Conservation (phyloP, 2,113 vertebrate genomes). For the Vicugna pacos region DNA sequence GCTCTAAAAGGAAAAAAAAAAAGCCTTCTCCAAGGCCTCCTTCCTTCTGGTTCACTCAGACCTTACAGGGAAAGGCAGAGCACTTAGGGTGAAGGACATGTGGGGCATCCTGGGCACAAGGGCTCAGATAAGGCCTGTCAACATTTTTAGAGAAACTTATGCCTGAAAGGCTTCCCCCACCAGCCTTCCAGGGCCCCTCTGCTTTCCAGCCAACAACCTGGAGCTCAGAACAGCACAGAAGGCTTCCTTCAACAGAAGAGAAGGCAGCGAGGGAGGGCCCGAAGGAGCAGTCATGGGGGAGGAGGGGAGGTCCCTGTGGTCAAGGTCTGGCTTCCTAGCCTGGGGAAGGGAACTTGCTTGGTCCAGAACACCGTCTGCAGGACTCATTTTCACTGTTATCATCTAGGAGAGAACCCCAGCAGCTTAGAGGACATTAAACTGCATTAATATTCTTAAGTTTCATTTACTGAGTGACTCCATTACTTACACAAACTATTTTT, state of each 20-base stretch:
- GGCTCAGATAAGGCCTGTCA: not conserved
- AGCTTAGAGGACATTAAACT: not conserved
- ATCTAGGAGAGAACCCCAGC: not conserved
- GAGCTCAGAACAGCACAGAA: not conserved
- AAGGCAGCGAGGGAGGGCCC: not conserved
- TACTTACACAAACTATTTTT: constrained; percentile 6
- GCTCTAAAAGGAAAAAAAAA: not conserved
- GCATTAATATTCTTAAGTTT: not conserved
- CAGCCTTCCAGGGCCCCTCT: not conserved
- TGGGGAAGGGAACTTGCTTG: not conserved
- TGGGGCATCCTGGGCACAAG: not conserved
- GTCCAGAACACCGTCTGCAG: fast-evolving
- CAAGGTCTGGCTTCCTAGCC: not conserved
- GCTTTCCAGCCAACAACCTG: not conserved
- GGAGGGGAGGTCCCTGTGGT: no score
- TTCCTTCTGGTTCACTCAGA: not conserved
- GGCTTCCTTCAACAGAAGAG: not conserved
- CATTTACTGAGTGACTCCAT: not conserved
- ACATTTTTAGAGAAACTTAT: not conserved
- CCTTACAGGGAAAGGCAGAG: not conserved
- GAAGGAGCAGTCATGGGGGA: not conserved
- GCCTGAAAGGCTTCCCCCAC: not conserved
- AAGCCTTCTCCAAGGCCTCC: not conserved
- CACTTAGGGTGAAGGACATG: not conserved
- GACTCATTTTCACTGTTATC: not conserved